Percentiles rank a stretch among this genome's conserved stretches.
phyloP scores from a whole-genome alignment of 2,888 invertebrate genomes.

The Macaria notata region DNA sequence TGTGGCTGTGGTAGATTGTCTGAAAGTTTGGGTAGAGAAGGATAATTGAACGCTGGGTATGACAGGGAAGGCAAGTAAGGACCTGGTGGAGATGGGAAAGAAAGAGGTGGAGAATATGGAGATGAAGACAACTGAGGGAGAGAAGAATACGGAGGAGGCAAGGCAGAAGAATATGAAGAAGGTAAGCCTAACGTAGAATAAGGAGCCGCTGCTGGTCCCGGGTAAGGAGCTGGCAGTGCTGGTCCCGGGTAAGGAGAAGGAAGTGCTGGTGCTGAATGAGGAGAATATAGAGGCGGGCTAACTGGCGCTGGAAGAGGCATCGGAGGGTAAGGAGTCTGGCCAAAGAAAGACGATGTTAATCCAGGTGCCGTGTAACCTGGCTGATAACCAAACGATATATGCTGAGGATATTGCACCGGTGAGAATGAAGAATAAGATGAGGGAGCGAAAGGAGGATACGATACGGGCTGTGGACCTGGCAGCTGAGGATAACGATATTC shows the following conservation, averaged over 20 bases:
- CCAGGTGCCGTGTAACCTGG: constrained; percentile 8
- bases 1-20: constrained; percentile 21
- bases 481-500: constrained; percentile 33
- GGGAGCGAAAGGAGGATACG: constrained; percentile 1
- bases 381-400: constrained; percentile 11
- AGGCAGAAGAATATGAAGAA: constrained; percentile 26
- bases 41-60: constrained; percentile 10
- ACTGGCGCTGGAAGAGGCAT: constrained; percentile 1
- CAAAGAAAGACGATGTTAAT: constrained; percentile 8
- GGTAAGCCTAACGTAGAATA: constrained; percentile 22
- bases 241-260: background rate
- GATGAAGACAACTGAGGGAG: constrained; percentile 15
- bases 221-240: background rate
- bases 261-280: too few species aligned
- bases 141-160: constrained; percentile 24
- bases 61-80: constrained; percentile 4
- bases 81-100: constrained; percentile 4
- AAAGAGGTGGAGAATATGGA: constrained; percentile 11
- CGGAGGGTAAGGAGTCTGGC: constrained; percentile 19
- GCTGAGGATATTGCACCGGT: constrained; percentile 7
- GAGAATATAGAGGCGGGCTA: too few species aligned
- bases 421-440: constrained; percentile 22
- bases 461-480: constrained; percentile 20
- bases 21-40: constrained; percentile 11
- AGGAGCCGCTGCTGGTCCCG: too few species aligned